phyloP scores from a whole-genome alignment of 2,888 invertebrate species.

The Entomobrya multifasciata region DNA sequence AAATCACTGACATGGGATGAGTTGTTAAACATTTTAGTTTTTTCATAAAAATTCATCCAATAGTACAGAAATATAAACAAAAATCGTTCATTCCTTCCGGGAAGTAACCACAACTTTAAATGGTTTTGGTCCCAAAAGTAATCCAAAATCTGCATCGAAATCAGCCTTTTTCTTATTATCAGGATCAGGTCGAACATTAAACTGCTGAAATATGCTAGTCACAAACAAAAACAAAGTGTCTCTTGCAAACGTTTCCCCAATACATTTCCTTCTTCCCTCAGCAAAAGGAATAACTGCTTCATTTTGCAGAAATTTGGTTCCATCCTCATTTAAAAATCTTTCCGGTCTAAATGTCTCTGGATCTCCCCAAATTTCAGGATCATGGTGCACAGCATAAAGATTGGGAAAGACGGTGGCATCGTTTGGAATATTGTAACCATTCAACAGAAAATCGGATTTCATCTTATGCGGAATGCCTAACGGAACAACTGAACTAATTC shows the following conservation, averaged over 20 bases:
- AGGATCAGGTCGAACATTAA: slow-evolving; percentile 69
- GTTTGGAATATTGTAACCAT: background rate
- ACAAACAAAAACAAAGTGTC: slow-evolving; percentile 75
- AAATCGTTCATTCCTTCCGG: too few relatives aligned
- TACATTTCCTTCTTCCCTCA: slow-evolving; percentile 57
- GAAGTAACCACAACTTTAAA: background rate
- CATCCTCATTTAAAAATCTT: slow-evolving; percentile 5
- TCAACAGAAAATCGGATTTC: background rate
- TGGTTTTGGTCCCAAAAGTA: background rate
- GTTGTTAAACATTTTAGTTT: too few relatives aligned
- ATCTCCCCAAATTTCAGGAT: slow-evolving; percentile 2
- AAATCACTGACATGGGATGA: too few relatives aligned
- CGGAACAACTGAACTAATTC: background rate
- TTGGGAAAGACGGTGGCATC: background rate
- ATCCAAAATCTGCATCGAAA: background rate
- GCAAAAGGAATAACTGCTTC: background rate
- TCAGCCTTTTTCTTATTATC: too few relatives aligned
- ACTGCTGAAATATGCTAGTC: slow-evolving; percentile 73
- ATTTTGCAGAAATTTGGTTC: background rate
- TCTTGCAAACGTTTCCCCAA: slow-evolving; percentile 72
- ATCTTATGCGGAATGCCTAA: background rate
- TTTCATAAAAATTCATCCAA: too few relatives aligned
- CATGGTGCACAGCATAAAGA: background rate
- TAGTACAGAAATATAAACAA: too few relatives aligned
- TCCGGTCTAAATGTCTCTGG: background rate